Evolutionary conservation across 2,888 invertebrate species (phyloP).

Genomic region (Ctenicera cuprea): DNA sequence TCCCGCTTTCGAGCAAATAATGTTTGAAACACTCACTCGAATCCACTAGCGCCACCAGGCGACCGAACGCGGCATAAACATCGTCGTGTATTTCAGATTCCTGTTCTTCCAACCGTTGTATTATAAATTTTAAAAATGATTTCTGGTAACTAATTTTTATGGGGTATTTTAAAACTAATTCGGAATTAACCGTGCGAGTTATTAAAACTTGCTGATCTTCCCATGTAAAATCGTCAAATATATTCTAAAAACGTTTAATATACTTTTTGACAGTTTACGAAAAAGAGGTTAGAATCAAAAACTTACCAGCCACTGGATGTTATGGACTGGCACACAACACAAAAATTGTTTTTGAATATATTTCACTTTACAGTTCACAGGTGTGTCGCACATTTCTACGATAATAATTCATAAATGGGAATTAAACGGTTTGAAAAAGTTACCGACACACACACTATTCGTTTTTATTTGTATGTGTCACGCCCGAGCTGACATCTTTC

Average conservation of each 20-base stretch:
- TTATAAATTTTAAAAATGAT: conserved; percentile 80
- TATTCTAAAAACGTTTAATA: conserved; percentile 55
- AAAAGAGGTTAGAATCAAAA: conserved; percentile 6
- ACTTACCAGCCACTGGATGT: conserved; percentile 58
- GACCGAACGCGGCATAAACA: conserved; percentile 78
- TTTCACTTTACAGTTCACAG: conserved; percentile 40
- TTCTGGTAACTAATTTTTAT: conserved; percentile 78
- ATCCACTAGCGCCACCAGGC: conserved; percentile 71
- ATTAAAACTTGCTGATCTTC: conserved; percentile 78
- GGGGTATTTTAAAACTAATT: conserved; percentile 77
- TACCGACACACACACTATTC: not conserved
- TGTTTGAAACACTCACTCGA: conserved; percentile 78
- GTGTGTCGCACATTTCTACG: conserved; percentile 49
- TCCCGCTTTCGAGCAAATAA: conserved; percentile 73
- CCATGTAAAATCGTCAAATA: conserved; percentile 66
- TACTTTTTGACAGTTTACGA: not conserved
- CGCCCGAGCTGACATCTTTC: not conserved
- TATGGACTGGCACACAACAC: conserved; percentile 62
- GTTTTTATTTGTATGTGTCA: too few species aligned
- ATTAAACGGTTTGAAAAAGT: not conserved
- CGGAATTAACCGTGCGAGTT: conserved; percentile 75
- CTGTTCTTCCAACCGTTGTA: conserved; percentile 75
- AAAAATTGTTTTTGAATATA: conserved; percentile 65
- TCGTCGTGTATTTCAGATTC: conserved; percentile 78
- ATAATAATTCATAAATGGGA: not conserved